phyloP scores from a whole-genome alignment of 2,113 vertebrate genomes.

The rabbit (Oryctolagus cuniculus) region mOryCun1.1 NC_091447.1:58948001-58948500 shows the following conservation, averaged over 20 bases:
- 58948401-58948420: slow-evolving; percentile 97
- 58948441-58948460: slow-evolving; percentile 87
- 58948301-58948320: slow-evolving; percentile 94
- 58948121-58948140: slow-evolving; percentile 96
- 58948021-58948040: no score
- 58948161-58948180: slow-evolving; percentile 97
- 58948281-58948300: slow-evolving; percentile 93
- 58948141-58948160: slow-evolving; percentile 93
- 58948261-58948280: fast-evolving
- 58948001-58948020: no score
- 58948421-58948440: background rate
- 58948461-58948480: slow-evolving; percentile 96
- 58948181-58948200: slow-evolving; percentile 94
- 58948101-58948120: slow-evolving; percentile 87
- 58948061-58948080: no score
- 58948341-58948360: slow-evolving; percentile 95
- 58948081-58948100: no score
- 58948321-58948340: background rate
- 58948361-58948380: slow-evolving; percentile 89
- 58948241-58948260: slow-evolving; percentile 93
- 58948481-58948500: fast-evolving
- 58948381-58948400: slow-evolving; percentile 85
- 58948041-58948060: background rate
- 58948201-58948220: slow-evolving; percentile 92
- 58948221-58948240: slow-evolving; percentile 95